phyloP scores from a whole-genome alignment of 1,140 invertebrate species.

The Halictus rubicundus region DNA sequence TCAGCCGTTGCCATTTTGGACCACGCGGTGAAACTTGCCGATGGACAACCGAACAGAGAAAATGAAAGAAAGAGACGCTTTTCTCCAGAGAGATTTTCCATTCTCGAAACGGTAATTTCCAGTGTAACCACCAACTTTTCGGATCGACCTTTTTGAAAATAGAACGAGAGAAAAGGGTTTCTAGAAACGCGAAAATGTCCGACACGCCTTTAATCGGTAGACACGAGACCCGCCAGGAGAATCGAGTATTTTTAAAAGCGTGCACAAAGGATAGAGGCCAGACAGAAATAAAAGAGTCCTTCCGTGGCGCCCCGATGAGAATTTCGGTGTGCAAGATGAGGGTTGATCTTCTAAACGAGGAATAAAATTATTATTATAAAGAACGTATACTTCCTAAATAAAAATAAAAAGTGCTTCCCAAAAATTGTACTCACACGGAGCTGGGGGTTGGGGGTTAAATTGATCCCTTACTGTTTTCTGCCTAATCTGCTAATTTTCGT shows the following conservation, averaged over 20 bases:
- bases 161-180: not conserved
- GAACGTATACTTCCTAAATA: no score
- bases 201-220: constrained; percentile 5
- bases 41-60: not conserved
- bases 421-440: no score
- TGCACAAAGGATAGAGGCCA: constrained; percentile 23
- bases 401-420: no score
- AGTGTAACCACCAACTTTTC: no score
- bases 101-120: no score
- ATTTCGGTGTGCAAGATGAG: not conserved
- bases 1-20: not conserved
- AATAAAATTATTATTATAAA: no score
- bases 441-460: no score
- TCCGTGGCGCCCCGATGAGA: not conserved
- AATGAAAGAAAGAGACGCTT: not conserved
- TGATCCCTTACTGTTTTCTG: no score
- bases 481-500: no score
- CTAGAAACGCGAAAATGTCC: not conserved
- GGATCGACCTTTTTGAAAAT: not conserved
- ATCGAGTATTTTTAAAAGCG: constrained; percentile 53
- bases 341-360: not conserved
- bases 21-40: not conserved
- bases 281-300: constrained; percentile 52
- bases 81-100: no score
- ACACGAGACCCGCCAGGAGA: constrained; percentile 25